Evolutionary conservation across 2,113 vertebrate species (phyloP).

Genomic region (Apistogramma diplotaenia): DNA sequence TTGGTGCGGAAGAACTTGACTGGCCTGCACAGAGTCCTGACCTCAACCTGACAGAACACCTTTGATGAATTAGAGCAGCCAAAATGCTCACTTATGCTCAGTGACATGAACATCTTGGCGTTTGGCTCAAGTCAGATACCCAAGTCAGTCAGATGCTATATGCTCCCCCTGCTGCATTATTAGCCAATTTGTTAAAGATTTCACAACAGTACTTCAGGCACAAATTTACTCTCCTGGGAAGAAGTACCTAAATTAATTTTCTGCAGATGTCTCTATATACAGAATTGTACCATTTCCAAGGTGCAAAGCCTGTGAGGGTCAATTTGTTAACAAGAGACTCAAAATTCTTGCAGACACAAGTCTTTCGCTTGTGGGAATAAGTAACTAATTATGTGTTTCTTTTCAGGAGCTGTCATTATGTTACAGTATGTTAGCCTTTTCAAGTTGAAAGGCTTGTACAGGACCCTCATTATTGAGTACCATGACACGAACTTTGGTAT

Average conservation of each 20-base stretch:
- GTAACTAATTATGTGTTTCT: slow-evolving; percentile 8
- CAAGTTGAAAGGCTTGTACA: slow-evolving; percentile 11
- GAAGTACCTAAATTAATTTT: neutral
- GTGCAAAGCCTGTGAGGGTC: neutral
- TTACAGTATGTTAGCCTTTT: slow-evolving; percentile 8
- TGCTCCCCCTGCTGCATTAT: neutral
- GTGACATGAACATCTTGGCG: no score
- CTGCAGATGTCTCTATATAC: neutral
- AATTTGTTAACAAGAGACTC: neutral
- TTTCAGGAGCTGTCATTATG: neutral
- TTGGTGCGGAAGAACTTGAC: no score
- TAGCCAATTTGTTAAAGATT: neutral
- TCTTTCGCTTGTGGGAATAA: neutral
- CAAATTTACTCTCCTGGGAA: neutral
- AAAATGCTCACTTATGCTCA: no score
- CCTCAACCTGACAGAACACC: no score
- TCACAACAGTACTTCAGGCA: neutral
- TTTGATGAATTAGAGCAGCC: no score
- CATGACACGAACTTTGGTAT: slow-evolving; percentile 9
- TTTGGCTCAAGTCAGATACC: no score
- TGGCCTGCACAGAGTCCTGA: no score
- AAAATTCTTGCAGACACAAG: neutral
- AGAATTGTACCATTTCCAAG: neutral
- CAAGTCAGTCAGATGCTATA: neutral
- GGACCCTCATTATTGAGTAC: slow-evolving; percentile 16